phyloP scores from a whole-genome alignment of 2,797 vertebrate genomes.

The Catharus ustulatus region DNA sequence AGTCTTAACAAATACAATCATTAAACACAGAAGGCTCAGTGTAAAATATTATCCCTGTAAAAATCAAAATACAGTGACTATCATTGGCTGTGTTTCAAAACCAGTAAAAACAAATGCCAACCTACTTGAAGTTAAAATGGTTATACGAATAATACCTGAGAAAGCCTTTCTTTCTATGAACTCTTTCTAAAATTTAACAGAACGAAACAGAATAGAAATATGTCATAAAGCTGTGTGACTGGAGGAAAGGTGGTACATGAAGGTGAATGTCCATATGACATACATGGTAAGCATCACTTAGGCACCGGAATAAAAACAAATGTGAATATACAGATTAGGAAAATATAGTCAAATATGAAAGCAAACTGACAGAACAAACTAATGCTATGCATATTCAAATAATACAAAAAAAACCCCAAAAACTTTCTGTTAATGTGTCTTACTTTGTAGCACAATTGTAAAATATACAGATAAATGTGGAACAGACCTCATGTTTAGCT shows the following conservation, averaged over 20 bases:
- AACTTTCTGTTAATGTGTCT: background rate
- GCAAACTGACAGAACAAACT: background rate
- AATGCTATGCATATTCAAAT: background rate
- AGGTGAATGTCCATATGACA: background rate
- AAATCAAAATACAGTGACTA: background rate
- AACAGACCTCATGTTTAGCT: background rate
- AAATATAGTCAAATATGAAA: background rate
- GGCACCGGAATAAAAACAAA: background rate
- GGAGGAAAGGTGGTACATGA: background rate
- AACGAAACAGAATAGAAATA: background rate
- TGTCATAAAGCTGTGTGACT: background rate
- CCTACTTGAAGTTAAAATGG: background rate
- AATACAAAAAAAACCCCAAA: background rate
- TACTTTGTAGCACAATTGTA: background rate
- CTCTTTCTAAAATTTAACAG: background rate
- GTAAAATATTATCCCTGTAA: background rate
- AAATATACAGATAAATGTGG: background rate
- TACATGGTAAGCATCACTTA: background rate
- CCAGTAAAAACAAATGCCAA: background rate
- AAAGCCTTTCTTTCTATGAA: background rate
- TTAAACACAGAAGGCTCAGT: background rate
- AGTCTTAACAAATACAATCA: background rate
- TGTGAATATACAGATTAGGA: background rate
- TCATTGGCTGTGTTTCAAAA: background rate
- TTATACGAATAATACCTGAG: background rate